phyloP scores from a whole-genome alignment of 2,113 vertebrate genomes.

The Atlantisia rogersi region DNA sequence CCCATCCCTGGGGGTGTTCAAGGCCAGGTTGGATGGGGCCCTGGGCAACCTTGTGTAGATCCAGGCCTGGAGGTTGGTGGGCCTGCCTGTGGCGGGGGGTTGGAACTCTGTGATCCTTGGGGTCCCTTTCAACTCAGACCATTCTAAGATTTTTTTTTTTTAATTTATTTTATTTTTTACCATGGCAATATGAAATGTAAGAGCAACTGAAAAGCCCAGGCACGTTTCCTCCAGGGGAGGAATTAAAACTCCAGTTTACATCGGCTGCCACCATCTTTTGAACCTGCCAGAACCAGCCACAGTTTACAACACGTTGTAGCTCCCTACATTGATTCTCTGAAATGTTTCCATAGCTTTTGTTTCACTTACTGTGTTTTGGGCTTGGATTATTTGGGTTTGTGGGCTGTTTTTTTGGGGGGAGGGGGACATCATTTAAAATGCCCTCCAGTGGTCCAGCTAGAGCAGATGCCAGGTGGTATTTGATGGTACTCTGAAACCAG shows the following conservation, averaged over 20 bases:
- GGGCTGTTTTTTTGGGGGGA: no score
- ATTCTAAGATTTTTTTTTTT: neutral
- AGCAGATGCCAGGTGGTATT: neutral
- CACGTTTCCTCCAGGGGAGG: neutral
- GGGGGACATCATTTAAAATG: no score
- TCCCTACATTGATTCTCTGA: neutral
- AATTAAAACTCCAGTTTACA: neutral
- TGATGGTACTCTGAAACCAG: neutral
- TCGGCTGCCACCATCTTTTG: neutral
- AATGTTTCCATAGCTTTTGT: neutral
- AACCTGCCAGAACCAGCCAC: neutral
- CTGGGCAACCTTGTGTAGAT: no score
- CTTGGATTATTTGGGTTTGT: no score
- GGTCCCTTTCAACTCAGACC: no score
- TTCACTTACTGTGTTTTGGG: neutral
- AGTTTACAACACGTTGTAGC: neutral
- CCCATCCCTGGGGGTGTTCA: no score
- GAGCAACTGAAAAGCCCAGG: neutral
- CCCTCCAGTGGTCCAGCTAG: neutral
- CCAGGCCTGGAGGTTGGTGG: no score
- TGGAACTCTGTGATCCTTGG: no score
- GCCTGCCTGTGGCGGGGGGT: no score
- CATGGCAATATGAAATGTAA: neutral
- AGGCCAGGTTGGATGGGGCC: no score
- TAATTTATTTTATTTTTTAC: neutral